Evolutionary conservation across 2,888 invertebrate genomes (phyloP), one percentile per base, ranked within the genome.

Genomic region (Sphaeridia pumilis): DNA sequence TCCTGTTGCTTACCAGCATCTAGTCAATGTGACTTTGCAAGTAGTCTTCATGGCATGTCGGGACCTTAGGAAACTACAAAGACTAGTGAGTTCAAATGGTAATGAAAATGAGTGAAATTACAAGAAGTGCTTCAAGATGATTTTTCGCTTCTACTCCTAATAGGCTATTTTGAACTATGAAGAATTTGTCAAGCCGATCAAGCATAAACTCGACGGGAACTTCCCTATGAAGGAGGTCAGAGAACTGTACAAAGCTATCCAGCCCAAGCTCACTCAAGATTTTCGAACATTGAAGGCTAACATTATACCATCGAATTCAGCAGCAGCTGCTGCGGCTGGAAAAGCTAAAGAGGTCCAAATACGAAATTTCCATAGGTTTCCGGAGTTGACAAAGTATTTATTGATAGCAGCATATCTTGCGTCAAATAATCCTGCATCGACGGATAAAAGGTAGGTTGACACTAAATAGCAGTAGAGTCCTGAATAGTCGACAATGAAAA

Each of bases 321-420:
- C 31, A 12, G 44, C 17, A 10, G 31, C 17, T 3, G 21, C 38
- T 7, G 1, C 17, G 25, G n/a, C n/a, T n/a, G n/a, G n/a, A n/a
- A 17, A 12, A 4, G n/a, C n/a, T n/a, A n/a, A n/a, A n/a, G 17
- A 46, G 36, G 5, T 1, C 14, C 36, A 47, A 48, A 10, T 24
- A 38, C 55, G 44, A 45, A 43, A 27, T n/a, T 17, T 50, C 5
- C 44, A 34, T 22, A 46, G 53, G 4, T 49, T 94, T 3, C 93
- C 93, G 0, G 89, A 80, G 68, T 92, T 88, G 71, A 85, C 88
- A 0, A 93, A 93, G 70, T 92, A 80, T 69, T 74, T 94, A 34
- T 73, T 94, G 2, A 85, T 94, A 25, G 88, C 93, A 5, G 85
- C 90, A 1, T 94, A 87, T 69, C 73, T 94, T 56, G 93, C 93